A percentile compares a stretch with the other conserved stretches of the same genome.
These are phyloP conservation scores for Megalonaias nervosa DNA, from an alignment of 1,140 invertebrate genomes.

Conservation along the genomic window DNA sequence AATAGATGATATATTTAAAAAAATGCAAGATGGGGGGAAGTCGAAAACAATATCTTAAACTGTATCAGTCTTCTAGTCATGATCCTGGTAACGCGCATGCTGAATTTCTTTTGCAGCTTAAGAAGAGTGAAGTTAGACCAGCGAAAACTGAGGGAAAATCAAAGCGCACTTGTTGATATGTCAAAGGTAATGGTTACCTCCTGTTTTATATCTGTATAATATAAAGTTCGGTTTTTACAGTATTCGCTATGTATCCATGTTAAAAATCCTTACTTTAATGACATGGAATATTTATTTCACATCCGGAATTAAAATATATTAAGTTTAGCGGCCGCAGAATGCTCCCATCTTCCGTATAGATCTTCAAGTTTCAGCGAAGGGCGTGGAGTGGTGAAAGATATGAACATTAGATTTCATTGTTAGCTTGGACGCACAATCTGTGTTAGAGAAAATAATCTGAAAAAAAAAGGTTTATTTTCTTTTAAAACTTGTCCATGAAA, in stretches of 20 bases:
- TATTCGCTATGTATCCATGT: neutral
- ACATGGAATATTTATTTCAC: slow-evolving; percentile 6
- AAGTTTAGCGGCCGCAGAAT: slow-evolving; percentile 3
- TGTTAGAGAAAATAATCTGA: too few species aligned
- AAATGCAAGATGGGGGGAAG: too few species aligned
- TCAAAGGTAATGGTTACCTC: slow-evolving; percentile 88
- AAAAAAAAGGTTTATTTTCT: too few species aligned
- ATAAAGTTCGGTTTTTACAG: neutral
- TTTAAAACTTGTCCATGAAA: too few species aligned
- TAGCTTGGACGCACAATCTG: too few species aligned
- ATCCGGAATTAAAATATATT: slow-evolving; percentile 2
- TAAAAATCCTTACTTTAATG: slow-evolving; percentile 2
- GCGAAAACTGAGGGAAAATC: slow-evolving; percentile 99
- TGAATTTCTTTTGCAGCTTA: slow-evolving; percentile 80
- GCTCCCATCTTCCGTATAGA: neutral
- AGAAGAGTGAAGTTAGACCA: slow-evolving; percentile 99
- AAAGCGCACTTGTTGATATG: slow-evolving; percentile 99
- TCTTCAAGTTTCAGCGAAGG: too few species aligned
- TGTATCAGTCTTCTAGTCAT: too few species aligned
- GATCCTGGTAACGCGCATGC: too few species aligned
- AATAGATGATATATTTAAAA: too few species aligned
- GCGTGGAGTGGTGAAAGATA: too few species aligned
- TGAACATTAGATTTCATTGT: too few species aligned
- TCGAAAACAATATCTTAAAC: too few species aligned
- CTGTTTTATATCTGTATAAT: slow-evolving; percentile 11